phyloP scores from a whole-genome alignment of 2,113 vertebrate species.

The Proteles cristata region DNA sequence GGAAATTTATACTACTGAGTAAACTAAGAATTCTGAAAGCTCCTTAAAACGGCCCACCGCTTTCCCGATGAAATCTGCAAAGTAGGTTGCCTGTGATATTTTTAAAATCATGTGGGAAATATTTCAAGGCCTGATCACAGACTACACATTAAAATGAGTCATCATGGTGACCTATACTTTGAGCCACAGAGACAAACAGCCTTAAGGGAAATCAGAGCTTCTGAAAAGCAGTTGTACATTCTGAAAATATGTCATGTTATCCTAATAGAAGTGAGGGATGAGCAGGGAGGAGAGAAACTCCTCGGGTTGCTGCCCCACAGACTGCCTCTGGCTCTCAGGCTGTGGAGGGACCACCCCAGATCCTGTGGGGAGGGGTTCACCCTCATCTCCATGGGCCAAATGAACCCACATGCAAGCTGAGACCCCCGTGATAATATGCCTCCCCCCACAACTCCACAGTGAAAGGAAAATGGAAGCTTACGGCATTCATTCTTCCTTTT shows the following conservation, averaged over 20 bases:
- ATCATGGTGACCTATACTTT: slow-evolving; percentile 33
- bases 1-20: background rate
- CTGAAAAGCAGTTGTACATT: background rate
- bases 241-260: slow-evolving; percentile 6
- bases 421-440: too few species aligned
- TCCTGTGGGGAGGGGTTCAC: background rate
- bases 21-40: background rate
- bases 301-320: background rate
- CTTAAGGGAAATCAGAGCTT: slow-evolving; percentile 45
- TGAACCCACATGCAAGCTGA: background rate
- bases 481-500: background rate
- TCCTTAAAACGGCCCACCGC: background rate
- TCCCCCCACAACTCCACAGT: background rate
- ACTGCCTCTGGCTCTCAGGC: background rate
- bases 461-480: background rate
- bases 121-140: slow-evolving; percentile 48
- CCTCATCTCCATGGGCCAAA: background rate
- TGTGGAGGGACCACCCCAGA: background rate
- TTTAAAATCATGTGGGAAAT: slow-evolving; percentile 57
- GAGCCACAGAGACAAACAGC: slow-evolving; percentile 10
- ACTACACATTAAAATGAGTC: slow-evolving; percentile 63
- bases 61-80: slow-evolving; percentile 44
- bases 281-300: background rate
- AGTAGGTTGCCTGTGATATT: slow-evolving; percentile 64
- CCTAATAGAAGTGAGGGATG: background rate